These are phyloP conservation scores for Aix galericulata DNA, from an alignment of 2,113 vertebrate species.

Conservation along the genomic window DNA sequence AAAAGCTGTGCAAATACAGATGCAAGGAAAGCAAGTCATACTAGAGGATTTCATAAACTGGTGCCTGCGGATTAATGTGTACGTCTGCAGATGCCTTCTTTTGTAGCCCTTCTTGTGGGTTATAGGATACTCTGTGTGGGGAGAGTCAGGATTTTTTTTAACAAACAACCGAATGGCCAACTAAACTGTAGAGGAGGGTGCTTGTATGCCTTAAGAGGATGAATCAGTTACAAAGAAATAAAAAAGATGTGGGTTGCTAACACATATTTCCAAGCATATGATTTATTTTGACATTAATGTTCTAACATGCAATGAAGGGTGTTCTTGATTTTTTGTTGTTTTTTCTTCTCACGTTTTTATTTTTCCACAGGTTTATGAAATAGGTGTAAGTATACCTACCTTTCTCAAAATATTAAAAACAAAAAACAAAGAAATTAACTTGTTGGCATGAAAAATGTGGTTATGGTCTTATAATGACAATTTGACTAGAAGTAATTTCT, in stretches of 20 bases:
- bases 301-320: background rate
- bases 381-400: background rate
- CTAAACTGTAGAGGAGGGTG: background rate
- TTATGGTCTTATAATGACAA: background rate
- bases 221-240: background rate
- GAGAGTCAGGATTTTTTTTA: background rate
- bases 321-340: background rate
- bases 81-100: background rate
- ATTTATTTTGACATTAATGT: background rate
- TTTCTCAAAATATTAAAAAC: background rate
- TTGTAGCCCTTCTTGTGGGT: background rate
- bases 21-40: background rate
- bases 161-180: background rate
- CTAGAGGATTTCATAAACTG: background rate
- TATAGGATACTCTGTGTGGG: background rate
- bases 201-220: background rate
- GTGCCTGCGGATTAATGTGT: background rate
- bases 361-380: background rate
- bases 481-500: background rate
- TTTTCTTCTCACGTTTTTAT: background rate
- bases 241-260: background rate
- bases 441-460: background rate
- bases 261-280: background rate
- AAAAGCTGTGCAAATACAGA: background rate
- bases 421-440: background rate